Conservation (phyloP, 2,113 vertebrate species). For the Dasyornis broadbenti region DNA sequence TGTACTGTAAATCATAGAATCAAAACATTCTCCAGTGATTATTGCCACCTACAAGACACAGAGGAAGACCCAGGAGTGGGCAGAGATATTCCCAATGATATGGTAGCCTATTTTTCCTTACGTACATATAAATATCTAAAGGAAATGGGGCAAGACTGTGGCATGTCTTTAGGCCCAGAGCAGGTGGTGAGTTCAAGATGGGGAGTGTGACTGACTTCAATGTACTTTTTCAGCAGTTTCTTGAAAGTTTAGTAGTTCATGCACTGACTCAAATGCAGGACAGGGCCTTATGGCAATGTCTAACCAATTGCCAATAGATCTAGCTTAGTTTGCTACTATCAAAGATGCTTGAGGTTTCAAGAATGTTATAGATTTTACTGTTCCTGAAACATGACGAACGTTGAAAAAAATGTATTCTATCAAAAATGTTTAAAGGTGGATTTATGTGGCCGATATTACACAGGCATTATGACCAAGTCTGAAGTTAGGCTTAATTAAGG, state of each 20-base stretch:
- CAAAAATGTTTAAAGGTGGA: background rate
- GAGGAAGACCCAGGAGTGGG: background rate
- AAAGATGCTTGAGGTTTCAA: background rate
- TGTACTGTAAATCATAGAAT: background rate
- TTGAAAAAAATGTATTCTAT: background rate
- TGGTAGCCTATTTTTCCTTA: background rate
- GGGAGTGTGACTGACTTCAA: background rate
- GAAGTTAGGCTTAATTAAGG: background rate
- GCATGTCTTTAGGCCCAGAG: background rate
- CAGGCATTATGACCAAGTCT: background rate
- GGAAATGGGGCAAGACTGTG: background rate
- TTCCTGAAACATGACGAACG: background rate
- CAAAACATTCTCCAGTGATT: background rate
- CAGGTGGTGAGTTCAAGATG: background rate
- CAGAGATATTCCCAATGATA: background rate
- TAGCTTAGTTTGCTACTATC: background rate
- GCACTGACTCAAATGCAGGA: background rate
- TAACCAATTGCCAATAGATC: background rate
- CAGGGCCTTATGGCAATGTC: background rate
- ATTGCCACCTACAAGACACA: background rate
- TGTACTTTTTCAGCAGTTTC: background rate
- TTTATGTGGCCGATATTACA: background rate
- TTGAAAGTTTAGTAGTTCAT: background rate
- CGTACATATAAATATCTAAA: fast-evolving
- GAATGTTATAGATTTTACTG: background rate